A percentile compares a stretch with the other conserved stretches of the same genome.
Conservation (phyloP, 1,140 invertebrate species). For the Diabrotica virgifera region DNA sequence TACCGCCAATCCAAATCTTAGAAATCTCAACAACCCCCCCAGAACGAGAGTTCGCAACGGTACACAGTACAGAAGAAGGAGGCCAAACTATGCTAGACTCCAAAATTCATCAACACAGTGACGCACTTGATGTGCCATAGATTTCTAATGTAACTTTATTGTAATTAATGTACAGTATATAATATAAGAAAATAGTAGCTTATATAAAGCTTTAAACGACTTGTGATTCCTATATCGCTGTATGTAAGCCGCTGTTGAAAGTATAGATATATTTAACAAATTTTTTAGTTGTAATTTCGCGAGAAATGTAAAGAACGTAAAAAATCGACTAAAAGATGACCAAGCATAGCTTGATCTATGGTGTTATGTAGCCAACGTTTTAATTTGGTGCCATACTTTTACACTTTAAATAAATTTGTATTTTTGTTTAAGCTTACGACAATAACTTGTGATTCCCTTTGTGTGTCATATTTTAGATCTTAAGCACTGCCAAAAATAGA, state of each 20-base stretch:
- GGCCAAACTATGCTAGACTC: background rate
- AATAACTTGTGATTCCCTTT: background rate
- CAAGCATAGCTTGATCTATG: background rate
- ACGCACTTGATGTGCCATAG: background rate
- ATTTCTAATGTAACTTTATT: background rate
- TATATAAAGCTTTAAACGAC: background rate
- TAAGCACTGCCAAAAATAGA: conserved; percentile 2
- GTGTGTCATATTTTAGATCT: background rate
- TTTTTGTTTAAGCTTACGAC: background rate
- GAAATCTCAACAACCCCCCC: background rate
- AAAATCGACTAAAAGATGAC: background rate
- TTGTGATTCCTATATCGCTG: background rate
- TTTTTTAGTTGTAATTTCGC: background rate
- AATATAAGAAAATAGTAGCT: background rate
- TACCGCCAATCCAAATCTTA: background rate
- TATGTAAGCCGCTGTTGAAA: too few species aligned
- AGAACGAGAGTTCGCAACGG: background rate
- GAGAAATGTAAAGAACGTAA: background rate
- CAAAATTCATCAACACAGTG: background rate
- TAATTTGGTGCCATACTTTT: background rate
- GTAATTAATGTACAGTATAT: conserved; percentile 1
- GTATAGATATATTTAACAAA: too few species aligned
- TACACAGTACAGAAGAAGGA: background rate
- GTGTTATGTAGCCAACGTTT: background rate
- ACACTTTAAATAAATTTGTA: background rate